Base-by-base conservation (phyloP, 1,140 invertebrate genomes). In the Colletes latitarsis region DNA sequence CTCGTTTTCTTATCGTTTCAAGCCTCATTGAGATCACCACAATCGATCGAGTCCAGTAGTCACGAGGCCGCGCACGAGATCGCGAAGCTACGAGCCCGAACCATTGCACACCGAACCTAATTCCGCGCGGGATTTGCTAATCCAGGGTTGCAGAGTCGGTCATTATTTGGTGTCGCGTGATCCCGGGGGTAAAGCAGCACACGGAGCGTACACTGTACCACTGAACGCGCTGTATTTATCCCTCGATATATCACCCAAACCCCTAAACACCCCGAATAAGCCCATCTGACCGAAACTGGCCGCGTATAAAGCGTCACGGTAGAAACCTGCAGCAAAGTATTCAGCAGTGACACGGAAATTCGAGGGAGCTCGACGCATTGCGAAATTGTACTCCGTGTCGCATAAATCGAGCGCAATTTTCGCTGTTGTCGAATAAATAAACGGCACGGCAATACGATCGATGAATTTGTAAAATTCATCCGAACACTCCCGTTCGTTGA, bases 141-240 rank as follows among this genome's bases (percentile, higher is more conserved):
- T 88, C 87, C 83, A n/a, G 83, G 87, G 80, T 86, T 88, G 80
- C 86, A 77, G 87, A 85, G 87, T 88, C 86, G 87, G 87, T 88
- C 87, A 86, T 88, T 88, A 88, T 88, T 88, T 83, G 87, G 83
- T 88, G 87, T 85, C 77, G 78, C 76, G 81, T 88, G 86, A 88
- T 88, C 82, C 84, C 81, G 77, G 72, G 83, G 81, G 74, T 78
- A 81, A 82, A 83, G 84, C 86, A 82, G 77, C 81, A 64, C 83
- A 72, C 53, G 60, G 75, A 53, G 49, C 74, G 77, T 81, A 73
- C 74, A 75, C 62, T 43, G 76, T 67, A 77, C 58, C 63, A 66
- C 73, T 60, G 70, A 80, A 84, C 75, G 85, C 82, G 82, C 77
- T 78, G 83, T 77, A 88, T 87, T 88, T 85, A 88, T 88, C 85